These are phyloP conservation scores for Rhimphoctona megacephalus DNA, from an alignment of 2,888 invertebrate genomes.

Conservation along the genomic window DNA sequence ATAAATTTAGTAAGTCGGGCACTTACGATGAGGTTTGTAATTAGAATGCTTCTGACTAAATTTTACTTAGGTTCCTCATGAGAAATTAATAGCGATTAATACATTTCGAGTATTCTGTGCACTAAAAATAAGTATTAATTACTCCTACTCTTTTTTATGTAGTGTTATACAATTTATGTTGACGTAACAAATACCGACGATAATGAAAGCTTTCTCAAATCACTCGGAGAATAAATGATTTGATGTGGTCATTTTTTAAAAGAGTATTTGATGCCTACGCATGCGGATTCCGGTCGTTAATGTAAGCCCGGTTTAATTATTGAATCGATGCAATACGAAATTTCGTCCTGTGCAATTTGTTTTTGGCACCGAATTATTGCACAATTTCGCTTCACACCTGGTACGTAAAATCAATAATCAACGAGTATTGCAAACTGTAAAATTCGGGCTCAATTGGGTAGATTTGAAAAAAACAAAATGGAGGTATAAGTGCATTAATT, in stretches of 20 bases:
- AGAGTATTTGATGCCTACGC: not conserved
- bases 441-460: not conserved
- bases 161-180: not conserved
- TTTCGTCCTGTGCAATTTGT: not conserved
- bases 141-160: not conserved
- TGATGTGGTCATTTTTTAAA: conserved; percentile 14
- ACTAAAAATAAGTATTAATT: not conserved
- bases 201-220: not conserved
- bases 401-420: conserved; percentile 35
- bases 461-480: not conserved
- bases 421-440: conserved; percentile 9
- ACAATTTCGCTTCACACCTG: conserved; percentile 1
- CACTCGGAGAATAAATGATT: conserved; percentile 7
- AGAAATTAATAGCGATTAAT: not conserved
- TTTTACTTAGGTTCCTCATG: not conserved
- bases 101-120: not conserved
- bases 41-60: not conserved
- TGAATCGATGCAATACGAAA: conserved; percentile 18
- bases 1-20: no score
- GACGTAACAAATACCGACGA: not conserved
- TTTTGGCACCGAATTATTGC: not conserved
- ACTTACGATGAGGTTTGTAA: no score
- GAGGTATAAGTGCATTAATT: not conserved
- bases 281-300: conserved; percentile 32
- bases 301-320: conserved; percentile 39